Evolutionary conservation across 2,888 invertebrate genomes (phyloP), one percentile per base, ranked within the genome.

Genomic region (Melinaea marsaeus): DNA sequence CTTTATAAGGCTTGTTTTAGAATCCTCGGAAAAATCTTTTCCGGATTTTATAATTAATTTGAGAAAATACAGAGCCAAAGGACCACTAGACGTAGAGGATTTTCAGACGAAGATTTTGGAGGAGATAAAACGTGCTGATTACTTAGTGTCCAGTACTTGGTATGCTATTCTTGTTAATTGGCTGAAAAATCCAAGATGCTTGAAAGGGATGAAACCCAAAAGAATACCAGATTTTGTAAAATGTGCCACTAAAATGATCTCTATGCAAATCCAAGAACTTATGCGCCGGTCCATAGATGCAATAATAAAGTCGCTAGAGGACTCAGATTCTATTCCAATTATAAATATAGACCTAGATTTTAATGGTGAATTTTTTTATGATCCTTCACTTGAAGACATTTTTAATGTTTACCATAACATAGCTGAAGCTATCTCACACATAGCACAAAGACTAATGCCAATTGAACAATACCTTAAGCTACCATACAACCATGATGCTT

Each of bases 251-350:
- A 90, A 83, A 78, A 86, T 88, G 75, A 90, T 91, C 74, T 85
- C 89, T 3, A 87, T 91, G 73, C 93, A 94, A 80, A 92, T 96
- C 71, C 93, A 94, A 71, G 92, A 93, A 72, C 76, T 94, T 45
- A 94, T 95, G 88, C 92, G 93, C 58, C 87, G 92, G 60, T 95
- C 95, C 6, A 92, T 95, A 56, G 86, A 93, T 55, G 91, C 93
- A 68, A 83, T 95, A 6, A 90, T 94, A 64, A 85, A 92, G 0
- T 81, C 91, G 6, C 88, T 94, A 9, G 84, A 88, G 61, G 81
- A 91, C 69, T 84, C 91, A 2, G 84, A 91, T 4, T 80, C 83
- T 51, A 92, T 94, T 58, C 94, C 95, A 0, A 92, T 93, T 73
- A 80, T 96, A 57, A 91, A 92, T 66, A 76, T 96, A 54, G 85